These are phyloP conservation scores for Drosophila phalerata DNA, from an alignment of 2,888 invertebrate genomes.

Conservation along the genomic window DNA sequence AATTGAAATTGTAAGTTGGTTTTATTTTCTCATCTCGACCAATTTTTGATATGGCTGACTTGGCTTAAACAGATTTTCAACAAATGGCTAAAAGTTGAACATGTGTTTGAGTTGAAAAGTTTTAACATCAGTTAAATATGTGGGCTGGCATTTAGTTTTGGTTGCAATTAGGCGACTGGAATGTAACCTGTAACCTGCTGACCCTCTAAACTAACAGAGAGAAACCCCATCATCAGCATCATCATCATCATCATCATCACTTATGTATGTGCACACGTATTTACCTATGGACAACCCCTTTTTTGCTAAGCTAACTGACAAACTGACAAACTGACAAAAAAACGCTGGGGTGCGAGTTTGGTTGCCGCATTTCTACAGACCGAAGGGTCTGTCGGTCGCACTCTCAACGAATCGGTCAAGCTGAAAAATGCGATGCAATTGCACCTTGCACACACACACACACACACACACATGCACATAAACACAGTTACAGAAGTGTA, in stretches of 20 bases:
- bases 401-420: conserved; percentile 78
- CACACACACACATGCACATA: conserved; percentile 27
- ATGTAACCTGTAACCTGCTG: conserved; percentile 75
- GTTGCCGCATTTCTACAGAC: conserved; percentile 54
- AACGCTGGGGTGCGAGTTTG: conserved; percentile 69
- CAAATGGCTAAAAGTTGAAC: neutral
- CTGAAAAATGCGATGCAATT: conserved; percentile 82
- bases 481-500: neutral
- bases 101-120: neutral
- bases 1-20: conserved; percentile 65
- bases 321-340: conserved; percentile 66
- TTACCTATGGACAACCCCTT: conserved; percentile 63
- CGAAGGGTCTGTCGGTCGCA: conserved; percentile 61
- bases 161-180: conserved; percentile 62
- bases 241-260: conserved; percentile 49
- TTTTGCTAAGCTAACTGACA: neutral
- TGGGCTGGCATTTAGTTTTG: conserved; percentile 38
- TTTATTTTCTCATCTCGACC: conserved; percentile 25
- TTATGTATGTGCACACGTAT: conserved; percentile 28
- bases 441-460: conserved; percentile 63
- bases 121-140: conserved; percentile 9
- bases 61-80: conserved; percentile 58
- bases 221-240: conserved; percentile 27
- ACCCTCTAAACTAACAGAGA: conserved; percentile 71
- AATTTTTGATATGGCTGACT: conserved; percentile 48